Evolutionary conservation across 1,140 invertebrate genomes (phyloP), one percentile per base, ranked within the genome.

Genomic region (Gryon sp.): DNA sequence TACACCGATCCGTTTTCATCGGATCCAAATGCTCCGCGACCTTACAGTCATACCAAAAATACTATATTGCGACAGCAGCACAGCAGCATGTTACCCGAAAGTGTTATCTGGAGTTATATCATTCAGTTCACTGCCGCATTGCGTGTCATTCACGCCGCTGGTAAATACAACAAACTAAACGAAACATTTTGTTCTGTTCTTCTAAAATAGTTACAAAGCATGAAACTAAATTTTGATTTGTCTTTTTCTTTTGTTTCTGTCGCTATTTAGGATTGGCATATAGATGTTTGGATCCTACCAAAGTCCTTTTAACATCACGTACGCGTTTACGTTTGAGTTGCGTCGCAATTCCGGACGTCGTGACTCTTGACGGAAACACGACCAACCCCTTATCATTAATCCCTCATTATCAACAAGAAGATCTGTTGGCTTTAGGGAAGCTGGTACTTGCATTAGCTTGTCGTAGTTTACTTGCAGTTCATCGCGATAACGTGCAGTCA

Each of bases 111-210:
- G 98, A 95, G 94, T 69, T 97, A 98, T 72, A 93, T 99, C 16
- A 96, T 99, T 78, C 98, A 99, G 89, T 89, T 99, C 38, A 98
- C 96, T 26, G 96, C 97, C n/a, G 97, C 96, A 2, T 89, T 99
- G 36, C 90, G 98, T 32, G 93, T 95, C 40, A 96, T 99, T 79
- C 98, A 99, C 88, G 92, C 95, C 48, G 94, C 95, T 66, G 93
- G 93, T 83, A 66, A n/a, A n/a, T n/a, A n/a, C n/a, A n/a, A n/a
- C n/a, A n/a, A n/a, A n/a, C n/a, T n/a, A n/a, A n/a, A n/a, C n/a
- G n/a, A n/a, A n/a, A n/a, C n/a, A n/a, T n/a, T n/a, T n/a, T n/a
- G n/a, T n/a, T n/a, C n/a, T n/a, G n/a, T n/a, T n/a, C n/a, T n/a
- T n/a, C n/a, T n/a, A n/a, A n/a, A n/a, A n/a, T n/a, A n/a, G n/a